These are phyloP conservation scores for Chloromyia formosa DNA, from an alignment of 2,888 invertebrate species.

Conservation along the genomic window DNA sequence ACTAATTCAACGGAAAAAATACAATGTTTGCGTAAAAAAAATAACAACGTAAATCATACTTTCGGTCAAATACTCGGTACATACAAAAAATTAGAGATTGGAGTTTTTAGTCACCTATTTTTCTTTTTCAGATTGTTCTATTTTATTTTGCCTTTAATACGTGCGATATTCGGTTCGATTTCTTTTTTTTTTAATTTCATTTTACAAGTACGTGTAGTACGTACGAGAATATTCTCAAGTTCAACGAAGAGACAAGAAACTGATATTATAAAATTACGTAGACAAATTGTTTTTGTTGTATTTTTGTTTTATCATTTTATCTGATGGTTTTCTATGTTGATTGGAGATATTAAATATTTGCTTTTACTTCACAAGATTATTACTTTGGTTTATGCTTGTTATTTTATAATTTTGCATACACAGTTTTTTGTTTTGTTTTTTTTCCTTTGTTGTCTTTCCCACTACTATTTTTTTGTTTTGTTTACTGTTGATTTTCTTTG, in stretches of 20 bases:
- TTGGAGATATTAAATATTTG: conserved; percentile 25
- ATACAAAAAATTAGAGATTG: conserved; percentile 8
- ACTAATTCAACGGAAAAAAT: no score
- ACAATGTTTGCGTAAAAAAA: no score
- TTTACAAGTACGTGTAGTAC: conserved; percentile 46
- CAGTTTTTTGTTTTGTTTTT: neutral
- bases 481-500: no score
- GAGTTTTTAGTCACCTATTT: conserved; percentile 50
- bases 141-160: conserved; percentile 48
- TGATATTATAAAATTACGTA: conserved; percentile 50
- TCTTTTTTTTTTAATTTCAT: no score
- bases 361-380: conserved; percentile 18
- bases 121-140: no score
- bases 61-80: conserved; percentile 11
- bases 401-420: conserved; percentile 26
- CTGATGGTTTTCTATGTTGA: conserved; percentile 24
- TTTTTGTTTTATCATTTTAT: conserved; percentile 50
- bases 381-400: conserved; percentile 9
- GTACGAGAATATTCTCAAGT: conserved; percentile 49
- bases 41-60: no score
- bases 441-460: conserved; percentile 26
- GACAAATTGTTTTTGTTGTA: conserved; percentile 49
- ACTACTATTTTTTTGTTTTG: conserved; percentile 33
- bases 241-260: conserved; percentile 45
- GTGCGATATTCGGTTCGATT: conserved; percentile 42